Evolutionary conservation across 2,888 invertebrate species (phyloP), one percentile per base, ranked within the genome.

Genomic region (Caenorhabditis sp.): DNA sequence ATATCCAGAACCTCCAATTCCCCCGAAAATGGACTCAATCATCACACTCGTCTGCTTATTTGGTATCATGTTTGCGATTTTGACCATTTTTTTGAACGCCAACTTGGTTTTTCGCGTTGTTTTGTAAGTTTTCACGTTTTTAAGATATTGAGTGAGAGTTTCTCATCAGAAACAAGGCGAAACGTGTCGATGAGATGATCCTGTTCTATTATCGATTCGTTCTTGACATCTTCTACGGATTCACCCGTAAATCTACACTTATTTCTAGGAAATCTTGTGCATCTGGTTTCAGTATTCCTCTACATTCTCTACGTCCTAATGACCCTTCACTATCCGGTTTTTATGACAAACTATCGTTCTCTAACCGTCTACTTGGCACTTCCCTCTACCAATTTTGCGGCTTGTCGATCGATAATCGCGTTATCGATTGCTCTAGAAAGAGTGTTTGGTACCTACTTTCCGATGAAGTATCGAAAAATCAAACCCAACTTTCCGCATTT

Each of bases 21-120:
- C 20, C 18, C 18, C 47, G 6, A 47, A 28, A 15, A 68, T 70
- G 71, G 71, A 71, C 22, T 13, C 32, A 0, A 20, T 71, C 20
- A 71, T 62, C 18, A 44, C 18, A 1, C 4, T 55, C 24, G 62
- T 71, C 8, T 71, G 71, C 15, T 8, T 47, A 3, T 20, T 71
- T 18, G 71, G 71, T 0, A 71, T 71, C 11, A 32, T 71, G 51
- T 71, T 62, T n/a, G 71, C 71, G 6, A 8, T 62, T 4, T 32
- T 62, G 11, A 62, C 71, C 1, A 55, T 71, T n/a, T 15, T 32
- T 6, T 15, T 71, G 8, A 71, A 71, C 32, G 51, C 44, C 20
- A 71, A 62, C 55, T 55, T 71, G 55, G 44, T 71, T 0, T 6
- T 62, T 4, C 28, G 13, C 40, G 32, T 71, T 13, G 71, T 71